These are phyloP conservation scores for Corvus moneduloides DNA, from an alignment of 2,113 vertebrate genomes.

Conservation along the genomic window DNA sequence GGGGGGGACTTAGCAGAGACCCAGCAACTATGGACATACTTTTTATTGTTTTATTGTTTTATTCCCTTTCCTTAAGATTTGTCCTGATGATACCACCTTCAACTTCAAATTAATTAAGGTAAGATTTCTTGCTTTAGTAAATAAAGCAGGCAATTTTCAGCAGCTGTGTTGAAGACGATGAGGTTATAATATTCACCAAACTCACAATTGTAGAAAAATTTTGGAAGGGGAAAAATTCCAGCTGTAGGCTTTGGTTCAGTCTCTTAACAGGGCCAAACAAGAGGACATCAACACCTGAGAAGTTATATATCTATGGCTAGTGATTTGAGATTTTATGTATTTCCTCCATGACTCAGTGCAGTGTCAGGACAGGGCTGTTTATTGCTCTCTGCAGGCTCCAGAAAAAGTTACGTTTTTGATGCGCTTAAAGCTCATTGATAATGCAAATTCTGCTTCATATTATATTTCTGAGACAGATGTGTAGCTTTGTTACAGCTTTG, in stretches of 20 bases:
- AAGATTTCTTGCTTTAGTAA: slow-evolving; percentile 38
- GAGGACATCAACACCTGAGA: background rate
- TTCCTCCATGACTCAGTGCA: background rate
- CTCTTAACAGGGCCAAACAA: background rate
- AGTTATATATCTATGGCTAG: background rate
- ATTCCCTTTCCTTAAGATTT: slow-evolving; percentile 70
- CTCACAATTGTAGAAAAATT: background rate
- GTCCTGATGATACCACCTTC: slow-evolving; percentile 71
- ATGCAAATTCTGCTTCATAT: background rate
- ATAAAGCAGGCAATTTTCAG: background rate
- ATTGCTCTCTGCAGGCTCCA: background rate
- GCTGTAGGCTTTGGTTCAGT: background rate
- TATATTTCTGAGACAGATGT: background rate
- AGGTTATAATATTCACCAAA: background rate
- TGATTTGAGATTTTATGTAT: background rate
- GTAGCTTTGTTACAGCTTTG: background rate
- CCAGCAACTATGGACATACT: background rate
- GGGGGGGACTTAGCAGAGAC: background rate
- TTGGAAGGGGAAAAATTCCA: background rate
- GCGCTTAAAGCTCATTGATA: background rate
- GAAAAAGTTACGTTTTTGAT: background rate
- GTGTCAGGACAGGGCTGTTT: background rate
- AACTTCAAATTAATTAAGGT: slow-evolving; percentile 86
- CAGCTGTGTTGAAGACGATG: background rate
- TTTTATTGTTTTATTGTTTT: background rate